A percentile compares a stretch with the other conserved stretches of the same genome.
Conservation (phyloP, 1,140 invertebrate genomes). For the Cryptotermes secundus region DNA sequence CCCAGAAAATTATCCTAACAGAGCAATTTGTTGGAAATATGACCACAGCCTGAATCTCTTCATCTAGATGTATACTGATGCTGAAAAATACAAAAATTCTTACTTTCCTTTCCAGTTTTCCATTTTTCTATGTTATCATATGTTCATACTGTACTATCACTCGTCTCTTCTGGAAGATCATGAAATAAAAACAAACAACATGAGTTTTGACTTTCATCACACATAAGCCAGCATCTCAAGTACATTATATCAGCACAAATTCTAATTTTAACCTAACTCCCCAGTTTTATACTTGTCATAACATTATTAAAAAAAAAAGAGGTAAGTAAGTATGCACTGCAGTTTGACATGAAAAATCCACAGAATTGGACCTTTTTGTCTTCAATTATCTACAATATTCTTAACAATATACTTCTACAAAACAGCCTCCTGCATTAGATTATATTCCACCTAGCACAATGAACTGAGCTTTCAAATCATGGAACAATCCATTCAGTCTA, state of each 20-base stretch:
- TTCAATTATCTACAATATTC: background rate
- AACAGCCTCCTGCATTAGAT: background rate
- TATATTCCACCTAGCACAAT: background rate
- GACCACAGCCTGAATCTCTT: background rate
- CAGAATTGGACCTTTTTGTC: slow-evolving; percentile 1
- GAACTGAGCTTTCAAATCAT: background rate
- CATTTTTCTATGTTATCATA: background rate
- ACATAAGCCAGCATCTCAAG: background rate
- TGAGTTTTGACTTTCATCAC: background rate
- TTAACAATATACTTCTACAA: background rate
- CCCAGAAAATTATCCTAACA: background rate
- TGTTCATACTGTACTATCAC: background rate
- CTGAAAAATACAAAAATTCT: background rate
- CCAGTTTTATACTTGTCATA: background rate
- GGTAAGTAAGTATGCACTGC: slow-evolving; percentile 1
- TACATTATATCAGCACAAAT: too few relatives aligned
- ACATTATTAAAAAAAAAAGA: background rate
- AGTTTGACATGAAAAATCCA: background rate
- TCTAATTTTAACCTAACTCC: background rate
- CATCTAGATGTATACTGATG: slow-evolving; percentile 5
- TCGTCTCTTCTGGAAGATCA: background rate
- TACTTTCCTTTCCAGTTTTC: background rate
- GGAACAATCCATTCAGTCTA: background rate
- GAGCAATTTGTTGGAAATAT: background rate
- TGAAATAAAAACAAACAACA: background rate